Evolutionary conservation across 2,113 vertebrate species (phyloP).

Genomic region (Varanus salvator): DNA sequence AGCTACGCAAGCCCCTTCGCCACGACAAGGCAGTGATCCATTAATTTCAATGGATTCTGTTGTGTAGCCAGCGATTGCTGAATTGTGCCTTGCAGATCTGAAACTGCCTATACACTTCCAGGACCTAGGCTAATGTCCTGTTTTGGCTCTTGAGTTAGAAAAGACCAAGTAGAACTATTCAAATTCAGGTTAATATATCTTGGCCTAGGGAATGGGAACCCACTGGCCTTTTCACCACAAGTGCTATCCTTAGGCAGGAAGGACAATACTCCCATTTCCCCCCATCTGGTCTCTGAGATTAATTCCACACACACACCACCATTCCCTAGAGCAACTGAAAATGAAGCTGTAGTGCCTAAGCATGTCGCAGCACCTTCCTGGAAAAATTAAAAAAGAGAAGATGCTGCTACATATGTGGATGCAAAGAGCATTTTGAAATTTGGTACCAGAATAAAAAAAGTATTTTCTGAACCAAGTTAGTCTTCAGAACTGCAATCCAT

Average conservation of each 20-base stretch:
- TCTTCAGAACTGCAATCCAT: conserved; percentile 48
- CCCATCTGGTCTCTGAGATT: not conserved
- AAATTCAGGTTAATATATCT: not conserved
- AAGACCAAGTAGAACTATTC: not conserved
- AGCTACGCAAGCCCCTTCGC: no score
- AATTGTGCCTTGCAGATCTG: not conserved
- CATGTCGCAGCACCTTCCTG: not conserved
- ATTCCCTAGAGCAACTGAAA: not conserved
- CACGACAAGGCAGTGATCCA: no score
- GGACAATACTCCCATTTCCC: not conserved
- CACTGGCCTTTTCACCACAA: not conserved
- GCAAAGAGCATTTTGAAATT: conserved; percentile 21
- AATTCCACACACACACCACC: rapidly evolving
- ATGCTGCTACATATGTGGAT: not conserved
- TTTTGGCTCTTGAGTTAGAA: not conserved
- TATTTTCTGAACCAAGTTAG: not conserved
- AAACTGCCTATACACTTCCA: not conserved
- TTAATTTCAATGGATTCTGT: not conserved
- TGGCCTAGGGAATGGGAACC: not conserved
- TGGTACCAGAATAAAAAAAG: conserved; percentile 4
- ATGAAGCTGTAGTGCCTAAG: not conserved
- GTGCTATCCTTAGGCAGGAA: not conserved
- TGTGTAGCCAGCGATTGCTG: not conserved
- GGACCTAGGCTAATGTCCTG: not conserved
- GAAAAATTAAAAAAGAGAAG: not conserved